Conservation (phyloP, 2,113 vertebrate genomes). For the Synodontis membranacea region DNA sequence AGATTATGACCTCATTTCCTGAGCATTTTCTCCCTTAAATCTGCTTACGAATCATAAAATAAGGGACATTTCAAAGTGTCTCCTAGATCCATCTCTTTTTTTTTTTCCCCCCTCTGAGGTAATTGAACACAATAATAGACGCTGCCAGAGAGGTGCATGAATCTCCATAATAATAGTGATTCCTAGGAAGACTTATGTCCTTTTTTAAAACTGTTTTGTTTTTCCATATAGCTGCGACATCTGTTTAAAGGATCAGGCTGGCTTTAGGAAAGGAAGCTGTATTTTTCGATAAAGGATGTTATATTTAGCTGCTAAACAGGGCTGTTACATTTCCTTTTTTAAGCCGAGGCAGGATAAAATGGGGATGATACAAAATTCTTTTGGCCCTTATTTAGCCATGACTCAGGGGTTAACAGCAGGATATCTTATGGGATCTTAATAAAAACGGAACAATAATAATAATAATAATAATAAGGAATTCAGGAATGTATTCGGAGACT, state of each 20-base stretch:
- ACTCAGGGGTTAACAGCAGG: slow-evolving; percentile 7
- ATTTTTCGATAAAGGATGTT: slow-evolving; percentile 13
- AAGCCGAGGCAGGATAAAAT: slow-evolving; percentile 21
- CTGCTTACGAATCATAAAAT: slow-evolving; percentile 52
- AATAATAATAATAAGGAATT: slow-evolving; percentile 13
- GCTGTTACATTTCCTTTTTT: slow-evolving; percentile 27
- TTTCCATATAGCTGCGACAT: slow-evolving; percentile 22
- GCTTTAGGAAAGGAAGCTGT: slow-evolving; percentile 13
- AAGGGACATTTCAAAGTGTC: slow-evolving; percentile 31
- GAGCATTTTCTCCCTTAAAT: slow-evolving; percentile 50
- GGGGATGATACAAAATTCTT: slow-evolving; percentile 23
- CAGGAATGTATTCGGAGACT: slow-evolving; percentile 25
- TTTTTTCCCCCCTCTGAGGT: background rate
- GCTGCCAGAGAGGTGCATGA: slow-evolving; percentile 13
- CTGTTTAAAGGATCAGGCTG: slow-evolving; percentile 39
- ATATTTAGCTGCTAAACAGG: slow-evolving; percentile 12
- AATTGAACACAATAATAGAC: slow-evolving; percentile 43
- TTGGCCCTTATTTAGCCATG: slow-evolving; percentile 20
- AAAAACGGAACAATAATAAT: slow-evolving; percentile 15
- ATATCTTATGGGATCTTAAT: slow-evolving; percentile 26
- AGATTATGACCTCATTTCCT: slow-evolving; percentile 54
- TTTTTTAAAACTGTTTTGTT: slow-evolving; percentile 24
- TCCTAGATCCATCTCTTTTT: slow-evolving; percentile 18
- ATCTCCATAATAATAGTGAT: slow-evolving; percentile 27
- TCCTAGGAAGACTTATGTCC: background rate